Percentiles rank a stretch among this genome's conserved stretches.
phyloP scores from a whole-genome alignment of 2,113 vertebrate species.

The Gyps fulvus region DNA sequence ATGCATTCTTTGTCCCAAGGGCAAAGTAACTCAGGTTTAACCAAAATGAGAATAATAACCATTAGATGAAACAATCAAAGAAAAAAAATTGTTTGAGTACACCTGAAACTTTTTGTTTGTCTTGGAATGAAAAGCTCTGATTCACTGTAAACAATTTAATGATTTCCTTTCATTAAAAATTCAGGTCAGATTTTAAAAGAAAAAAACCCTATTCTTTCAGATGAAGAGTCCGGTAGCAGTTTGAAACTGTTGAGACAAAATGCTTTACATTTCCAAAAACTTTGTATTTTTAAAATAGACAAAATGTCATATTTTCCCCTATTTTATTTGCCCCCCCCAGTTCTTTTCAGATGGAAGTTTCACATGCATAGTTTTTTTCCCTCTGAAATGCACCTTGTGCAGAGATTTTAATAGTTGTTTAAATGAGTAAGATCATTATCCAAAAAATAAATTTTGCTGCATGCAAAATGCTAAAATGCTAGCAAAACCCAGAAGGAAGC shows the following conservation, averaged over 20 bases:
- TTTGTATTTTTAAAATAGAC: background rate
- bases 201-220: background rate
- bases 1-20: background rate
- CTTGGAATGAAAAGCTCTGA: background rate
- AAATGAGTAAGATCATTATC: background rate
- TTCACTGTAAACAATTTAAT: background rate
- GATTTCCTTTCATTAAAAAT: background rate
- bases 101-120: background rate
- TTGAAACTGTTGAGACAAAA: background rate
- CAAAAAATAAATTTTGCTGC: background rate
- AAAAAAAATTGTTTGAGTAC: background rate
- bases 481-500: background rate
- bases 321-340: background rate
- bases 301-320: accelerated
- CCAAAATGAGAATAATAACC: background rate
- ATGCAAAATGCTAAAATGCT: background rate
- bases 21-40: background rate
- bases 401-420: background rate
- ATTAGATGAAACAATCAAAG: background rate
- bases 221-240: background rate
- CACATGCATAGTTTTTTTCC: background rate
- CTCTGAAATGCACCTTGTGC: background rate
- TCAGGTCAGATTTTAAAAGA: background rate
- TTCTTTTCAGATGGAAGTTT: background rate
- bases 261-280: background rate